Evolutionary conservation across 2,797 vertebrate genomes (phyloP).

Genomic region (Denticeps clupeoides): DNA sequence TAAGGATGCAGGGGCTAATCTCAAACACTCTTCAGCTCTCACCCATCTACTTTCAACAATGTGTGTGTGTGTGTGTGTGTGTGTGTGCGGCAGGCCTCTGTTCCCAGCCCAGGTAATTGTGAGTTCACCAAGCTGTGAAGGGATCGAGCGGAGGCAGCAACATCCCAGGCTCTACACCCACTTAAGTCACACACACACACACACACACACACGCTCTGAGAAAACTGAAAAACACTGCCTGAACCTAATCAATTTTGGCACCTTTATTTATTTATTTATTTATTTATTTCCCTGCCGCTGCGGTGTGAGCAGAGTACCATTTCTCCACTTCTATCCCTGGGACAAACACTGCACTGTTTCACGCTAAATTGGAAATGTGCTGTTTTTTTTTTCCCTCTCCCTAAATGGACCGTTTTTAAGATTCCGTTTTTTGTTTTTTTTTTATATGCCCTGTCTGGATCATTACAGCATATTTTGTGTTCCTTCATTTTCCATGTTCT

Average conservation of each 20-base stretch:
- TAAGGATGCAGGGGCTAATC: slow-evolving; percentile 32
- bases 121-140: slow-evolving; percentile 25
- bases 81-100: slow-evolving; percentile 13
- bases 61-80: slow-evolving; percentile 9
- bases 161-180: neutral
- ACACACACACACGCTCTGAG: slow-evolving; percentile 5
- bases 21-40: slow-evolving; percentile 12
- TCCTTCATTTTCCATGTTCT: neutral
- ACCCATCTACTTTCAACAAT: slow-evolving; percentile 10
- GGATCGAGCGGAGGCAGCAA: slow-evolving; percentile 7
- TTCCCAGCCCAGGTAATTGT: slow-evolving; percentile 24
- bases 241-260: slow-evolving; percentile 22
- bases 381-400: slow-evolving; percentile 13
- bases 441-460: neutral
- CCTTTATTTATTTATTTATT: slow-evolving; percentile 24
- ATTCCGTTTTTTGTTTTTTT: neutral
- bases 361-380: neutral
- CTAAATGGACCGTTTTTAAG: slow-evolving; percentile 12
- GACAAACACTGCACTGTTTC: slow-evolving; percentile 2
- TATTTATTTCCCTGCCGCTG: slow-evolving; percentile 10
- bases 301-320: slow-evolving; percentile 14
- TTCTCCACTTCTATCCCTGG: slow-evolving; percentile 3
- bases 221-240: slow-evolving; percentile 20
- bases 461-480: neutral
- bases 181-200: slow-evolving; percentile 7